Percentiles rank a stretch among this genome's conserved stretches.
Conservation (phyloP, 2,113 vertebrate species). For the Herpailurus yagouaroundi region DNA sequence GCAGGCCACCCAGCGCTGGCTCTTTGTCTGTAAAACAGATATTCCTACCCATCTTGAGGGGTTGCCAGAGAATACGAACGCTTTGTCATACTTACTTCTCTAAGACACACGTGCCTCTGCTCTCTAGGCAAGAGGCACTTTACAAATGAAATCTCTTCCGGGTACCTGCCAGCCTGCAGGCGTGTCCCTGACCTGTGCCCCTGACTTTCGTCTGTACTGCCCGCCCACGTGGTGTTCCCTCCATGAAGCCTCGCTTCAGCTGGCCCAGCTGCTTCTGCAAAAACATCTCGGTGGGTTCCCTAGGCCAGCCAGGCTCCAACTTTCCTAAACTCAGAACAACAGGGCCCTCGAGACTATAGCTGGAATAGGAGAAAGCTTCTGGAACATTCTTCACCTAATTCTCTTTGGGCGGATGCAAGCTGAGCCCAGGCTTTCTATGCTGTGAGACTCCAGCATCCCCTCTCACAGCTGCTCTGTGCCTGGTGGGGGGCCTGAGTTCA, state of each 20-base stretch:
- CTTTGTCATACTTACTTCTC: fast-evolving
- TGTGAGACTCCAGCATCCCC: fast-evolving
- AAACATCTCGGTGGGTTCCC: fast-evolving
- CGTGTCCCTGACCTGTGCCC: fast-evolving
- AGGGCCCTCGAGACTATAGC: neutral
- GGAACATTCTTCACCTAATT: neutral
- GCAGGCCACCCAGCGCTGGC: neutral
- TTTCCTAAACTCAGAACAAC: too few relatives aligned
- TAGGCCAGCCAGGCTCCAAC: neutral
- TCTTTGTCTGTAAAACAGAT: neutral
- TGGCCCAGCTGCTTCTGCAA: neutral
- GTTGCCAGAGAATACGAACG: neutral
- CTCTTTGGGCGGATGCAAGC: neutral
- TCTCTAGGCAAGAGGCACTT: neutral
- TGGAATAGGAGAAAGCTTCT: neutral
- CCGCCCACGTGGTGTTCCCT: fast-evolving
- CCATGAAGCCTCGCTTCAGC: neutral
- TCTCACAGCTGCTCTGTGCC: fast-evolving
- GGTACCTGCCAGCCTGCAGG: neutral
- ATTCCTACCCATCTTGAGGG: fast-evolving
- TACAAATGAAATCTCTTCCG: neutral
- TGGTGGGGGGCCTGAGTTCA: fast-evolving
- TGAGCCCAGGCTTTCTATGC: neutral
- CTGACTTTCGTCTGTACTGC: fast-evolving
- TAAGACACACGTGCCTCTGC: fast-evolving